Evolutionary conservation across 1,140 invertebrate genomes (phyloP), one percentile per base, ranked within the genome.

Genomic region (Pectinophora gossypiella): DNA sequence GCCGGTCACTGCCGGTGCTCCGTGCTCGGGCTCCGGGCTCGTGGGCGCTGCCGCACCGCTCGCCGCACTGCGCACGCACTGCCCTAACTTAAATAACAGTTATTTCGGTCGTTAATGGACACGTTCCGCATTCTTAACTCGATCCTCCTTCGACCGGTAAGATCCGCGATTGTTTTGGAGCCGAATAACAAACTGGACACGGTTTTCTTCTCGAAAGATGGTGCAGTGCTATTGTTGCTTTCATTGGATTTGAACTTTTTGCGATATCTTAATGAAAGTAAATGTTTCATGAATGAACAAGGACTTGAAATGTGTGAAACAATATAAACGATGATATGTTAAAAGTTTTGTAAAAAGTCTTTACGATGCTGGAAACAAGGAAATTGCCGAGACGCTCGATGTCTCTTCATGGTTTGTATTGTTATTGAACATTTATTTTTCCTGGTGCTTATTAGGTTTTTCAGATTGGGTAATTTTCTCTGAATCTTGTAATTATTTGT

Each of bases 91-190:
- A 77, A 79, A 82, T 82, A 82, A 86, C 78, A 74, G 83, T 84
- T 82, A 82, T 82, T 86, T 81, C 68, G 74, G 76, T 76, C 78
- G 70, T 76, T 79, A 82, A 82, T 79, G 72, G 71, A 75, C 74
- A 71, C 69, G 75, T 84, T 85, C 76, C 79, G 80, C 77, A 80
- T 86, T 78, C 73, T 72, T 67, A 65, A 70, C 61, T 60, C 61
- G 63, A 72, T 72, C 64, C 56, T 72, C 69, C 68, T 56, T 61
- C 61, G 59, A 57, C 54, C 54, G 54, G 67, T 56, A 61, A 72
- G 61, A 68, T 68, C 56, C 48, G 57, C 46, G 48, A 64, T 62
- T 59, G 52, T 62, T 64, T 50, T 44, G 53, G 10, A 20, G 50
- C 64, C 51, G 51, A 63, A 59, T 65, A 67, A 63, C 50, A 54